Conservation (phyloP, 2,113 vertebrate species). For the Meles meles region DNA sequence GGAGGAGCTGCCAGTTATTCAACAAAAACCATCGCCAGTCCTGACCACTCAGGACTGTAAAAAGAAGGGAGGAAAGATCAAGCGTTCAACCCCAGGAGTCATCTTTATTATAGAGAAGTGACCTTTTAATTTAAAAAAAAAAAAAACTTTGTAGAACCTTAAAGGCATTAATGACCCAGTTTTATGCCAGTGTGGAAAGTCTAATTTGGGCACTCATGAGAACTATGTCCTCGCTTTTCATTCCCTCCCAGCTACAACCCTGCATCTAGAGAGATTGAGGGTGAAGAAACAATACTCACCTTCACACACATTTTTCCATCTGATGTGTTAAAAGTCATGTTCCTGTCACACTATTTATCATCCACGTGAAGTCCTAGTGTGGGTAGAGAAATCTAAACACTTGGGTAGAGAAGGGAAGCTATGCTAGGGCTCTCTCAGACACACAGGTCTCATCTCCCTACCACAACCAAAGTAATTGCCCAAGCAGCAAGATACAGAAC, state of each 20-base stretch:
- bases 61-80: neutral
- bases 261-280: neutral
- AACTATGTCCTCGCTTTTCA: neutral
- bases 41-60: neutral
- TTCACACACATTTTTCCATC: neutral
- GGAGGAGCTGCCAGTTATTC: neutral
- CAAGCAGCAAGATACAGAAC: neutral
- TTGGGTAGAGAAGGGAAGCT: neutral
- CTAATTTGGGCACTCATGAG: neutral
- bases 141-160: neutral
- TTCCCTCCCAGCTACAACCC: neutral
- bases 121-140: neutral
- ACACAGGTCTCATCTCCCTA: neutral
- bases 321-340: neutral
- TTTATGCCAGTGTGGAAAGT: neutral
- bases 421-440: neutral
- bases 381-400: neutral
- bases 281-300: neutral
- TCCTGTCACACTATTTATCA: neutral
- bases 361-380: neutral
- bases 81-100: neutral
- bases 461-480: neutral
- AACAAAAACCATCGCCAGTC: neutral
- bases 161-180: neutral
- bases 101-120: neutral